Evolutionary conservation across 2,113 vertebrate species (phyloP).

Genomic region (Nanorana parkeri): DNA sequence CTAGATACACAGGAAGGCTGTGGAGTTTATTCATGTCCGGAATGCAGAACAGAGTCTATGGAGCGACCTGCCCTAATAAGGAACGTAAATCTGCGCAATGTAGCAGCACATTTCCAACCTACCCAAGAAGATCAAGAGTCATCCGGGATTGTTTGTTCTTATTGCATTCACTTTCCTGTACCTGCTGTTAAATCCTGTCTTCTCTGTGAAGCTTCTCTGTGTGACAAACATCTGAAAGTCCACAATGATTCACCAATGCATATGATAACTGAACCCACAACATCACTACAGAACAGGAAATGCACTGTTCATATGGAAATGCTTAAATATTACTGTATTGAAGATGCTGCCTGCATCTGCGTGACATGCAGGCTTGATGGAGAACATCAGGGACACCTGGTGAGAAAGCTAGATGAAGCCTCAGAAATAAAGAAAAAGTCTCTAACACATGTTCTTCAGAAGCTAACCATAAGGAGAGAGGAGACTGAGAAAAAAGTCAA

Average conservation of each 20-base stretch:
- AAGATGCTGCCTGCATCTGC: conserved; percentile 13
- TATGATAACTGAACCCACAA: not conserved
- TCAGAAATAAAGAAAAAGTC: conserved; percentile 22
- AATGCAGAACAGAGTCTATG: conserved; percentile 36
- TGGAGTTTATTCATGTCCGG: conserved; percentile 42
- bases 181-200: conserved; percentile 25
- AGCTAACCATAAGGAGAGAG: not conserved
- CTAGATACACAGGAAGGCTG: conserved; percentile 37
- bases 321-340: conserved; percentile 18
- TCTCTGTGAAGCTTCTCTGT: too few species aligned
- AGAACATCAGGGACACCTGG: conserved; percentile 18
- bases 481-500: not conserved
- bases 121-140: not conserved
- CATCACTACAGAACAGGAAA: not conserved
- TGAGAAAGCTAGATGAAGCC: not conserved
- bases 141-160: not conserved
- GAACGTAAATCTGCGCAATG: conserved; percentile 56
- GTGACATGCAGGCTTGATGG: conserved; percentile 13
- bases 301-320: conserved; percentile 5
- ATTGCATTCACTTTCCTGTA: not conserved
- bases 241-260: conserved; percentile 16
- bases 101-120: not conserved
- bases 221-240: not conserved
- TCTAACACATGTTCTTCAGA: not conserved
- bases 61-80: conserved; percentile 30